phyloP scores from a whole-genome alignment of 1,140 invertebrate species.

The Pogonognathellus flavescens region DNA sequence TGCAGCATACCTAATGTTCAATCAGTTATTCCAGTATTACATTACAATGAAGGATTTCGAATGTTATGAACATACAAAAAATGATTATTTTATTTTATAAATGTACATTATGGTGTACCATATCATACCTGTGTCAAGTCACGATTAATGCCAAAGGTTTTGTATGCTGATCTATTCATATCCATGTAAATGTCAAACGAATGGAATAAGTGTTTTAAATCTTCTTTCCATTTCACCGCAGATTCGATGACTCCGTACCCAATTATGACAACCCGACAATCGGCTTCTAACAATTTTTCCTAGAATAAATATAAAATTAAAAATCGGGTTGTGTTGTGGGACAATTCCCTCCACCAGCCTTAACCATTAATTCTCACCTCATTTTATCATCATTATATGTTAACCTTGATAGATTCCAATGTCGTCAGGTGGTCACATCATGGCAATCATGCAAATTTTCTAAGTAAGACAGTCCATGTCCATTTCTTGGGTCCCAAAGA shows the following conservation, averaged over 20 bases:
- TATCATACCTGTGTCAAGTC: neutral
- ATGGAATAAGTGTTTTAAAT: neutral
- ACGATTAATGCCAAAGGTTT: neutral
- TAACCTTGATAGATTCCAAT: conserved; percentile 26
- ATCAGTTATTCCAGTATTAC: no score
- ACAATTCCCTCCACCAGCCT: no score
- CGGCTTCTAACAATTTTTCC: neutral
- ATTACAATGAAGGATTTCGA: no score
- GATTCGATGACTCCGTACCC: neutral
- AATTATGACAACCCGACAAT: neutral
- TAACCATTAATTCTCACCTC: no score
- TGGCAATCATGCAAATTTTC: conserved; percentile 54
- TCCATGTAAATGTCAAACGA: neutral
- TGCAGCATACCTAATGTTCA: neutral
- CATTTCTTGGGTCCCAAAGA: conserved; percentile 2
- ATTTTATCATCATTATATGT: no score
- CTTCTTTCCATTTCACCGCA: neutral
- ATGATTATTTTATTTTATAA: no score
- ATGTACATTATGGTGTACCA: no score
- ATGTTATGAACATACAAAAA: no score
- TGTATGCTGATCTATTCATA: neutral
- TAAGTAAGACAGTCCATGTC: conserved; percentile 30
- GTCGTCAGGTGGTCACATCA: conserved; percentile 44
- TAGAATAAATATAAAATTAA: neutral
- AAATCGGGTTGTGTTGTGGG: no score